Conservation (phyloP, 2,113 vertebrate genomes). For the Nipponia nippon region DNA sequence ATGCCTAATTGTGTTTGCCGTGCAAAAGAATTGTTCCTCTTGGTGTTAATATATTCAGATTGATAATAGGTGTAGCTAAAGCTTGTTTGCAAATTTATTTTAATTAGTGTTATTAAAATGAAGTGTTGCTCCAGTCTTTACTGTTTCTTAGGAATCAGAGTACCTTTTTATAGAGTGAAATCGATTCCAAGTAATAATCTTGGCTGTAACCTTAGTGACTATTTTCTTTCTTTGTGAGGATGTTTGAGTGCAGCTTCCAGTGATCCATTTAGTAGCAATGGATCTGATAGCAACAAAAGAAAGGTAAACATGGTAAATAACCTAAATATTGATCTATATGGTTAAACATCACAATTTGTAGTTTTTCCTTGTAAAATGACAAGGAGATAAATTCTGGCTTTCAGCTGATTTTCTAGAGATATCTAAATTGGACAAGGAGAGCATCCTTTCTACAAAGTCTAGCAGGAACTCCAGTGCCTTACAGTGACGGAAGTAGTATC, state of each 20-base stretch:
- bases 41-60: neutral
- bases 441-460: neutral
- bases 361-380: neutral
- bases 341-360: neutral
- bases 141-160: neutral
- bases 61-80: neutral
- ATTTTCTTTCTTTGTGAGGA: neutral
- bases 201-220: neutral
- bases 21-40: neutral
- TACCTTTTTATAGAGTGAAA: neutral
- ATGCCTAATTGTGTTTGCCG: neutral
- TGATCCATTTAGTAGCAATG: neutral
- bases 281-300: neutral
- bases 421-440: neutral
- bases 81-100: neutral
- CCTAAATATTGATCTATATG: neutral
- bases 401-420: neutral
- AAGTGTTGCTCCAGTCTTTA: neutral
- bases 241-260: neutral
- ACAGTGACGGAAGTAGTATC: neutral
- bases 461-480: neutral
- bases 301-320: neutral
- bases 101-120: constrained; percentile 8
- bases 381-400: neutral
- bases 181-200: neutral